Conservation (phyloP, 2,113 vertebrate genomes). For the Crypturellus undulatus region DNA sequence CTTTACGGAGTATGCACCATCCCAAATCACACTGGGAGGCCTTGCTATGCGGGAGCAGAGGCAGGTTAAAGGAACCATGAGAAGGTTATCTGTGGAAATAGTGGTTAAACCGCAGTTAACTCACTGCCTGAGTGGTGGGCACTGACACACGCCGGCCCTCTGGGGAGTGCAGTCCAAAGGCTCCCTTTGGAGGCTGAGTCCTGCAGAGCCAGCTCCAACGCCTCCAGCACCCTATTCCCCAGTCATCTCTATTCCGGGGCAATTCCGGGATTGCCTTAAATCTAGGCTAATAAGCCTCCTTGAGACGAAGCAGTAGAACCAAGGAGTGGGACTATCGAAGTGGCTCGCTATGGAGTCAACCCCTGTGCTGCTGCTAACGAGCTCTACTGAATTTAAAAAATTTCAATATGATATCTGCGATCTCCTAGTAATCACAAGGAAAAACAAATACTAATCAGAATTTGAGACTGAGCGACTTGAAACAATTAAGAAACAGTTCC, state of each 20-base stretch:
- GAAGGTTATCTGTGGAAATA: neutral
- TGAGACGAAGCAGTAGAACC: neutral
- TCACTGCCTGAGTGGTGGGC: neutral
- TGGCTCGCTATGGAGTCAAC: neutral
- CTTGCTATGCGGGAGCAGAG: neutral
- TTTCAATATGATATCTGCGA: neutral
- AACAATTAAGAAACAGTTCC: neutral
- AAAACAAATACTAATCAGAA: neutral
- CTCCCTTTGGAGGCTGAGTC: rapidly evolving
- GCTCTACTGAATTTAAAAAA: neutral
- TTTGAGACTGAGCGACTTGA: neutral
- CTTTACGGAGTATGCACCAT: neutral
- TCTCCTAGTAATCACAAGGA: neutral
- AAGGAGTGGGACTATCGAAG: neutral
- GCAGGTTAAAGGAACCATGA: neutral
- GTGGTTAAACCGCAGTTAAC: neutral
- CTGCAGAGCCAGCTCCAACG: neutral
- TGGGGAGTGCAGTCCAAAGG: neutral
- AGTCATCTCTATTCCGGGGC: neutral
- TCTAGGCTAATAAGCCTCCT: neutral
- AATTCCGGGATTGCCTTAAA: neutral
- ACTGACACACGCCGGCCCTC: neutral
- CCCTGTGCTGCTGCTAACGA: neutral
- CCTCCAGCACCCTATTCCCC: neutral
- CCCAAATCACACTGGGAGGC: neutral